Conservation (phyloP, 2,113 vertebrate species). For the Parus major region DNA sequence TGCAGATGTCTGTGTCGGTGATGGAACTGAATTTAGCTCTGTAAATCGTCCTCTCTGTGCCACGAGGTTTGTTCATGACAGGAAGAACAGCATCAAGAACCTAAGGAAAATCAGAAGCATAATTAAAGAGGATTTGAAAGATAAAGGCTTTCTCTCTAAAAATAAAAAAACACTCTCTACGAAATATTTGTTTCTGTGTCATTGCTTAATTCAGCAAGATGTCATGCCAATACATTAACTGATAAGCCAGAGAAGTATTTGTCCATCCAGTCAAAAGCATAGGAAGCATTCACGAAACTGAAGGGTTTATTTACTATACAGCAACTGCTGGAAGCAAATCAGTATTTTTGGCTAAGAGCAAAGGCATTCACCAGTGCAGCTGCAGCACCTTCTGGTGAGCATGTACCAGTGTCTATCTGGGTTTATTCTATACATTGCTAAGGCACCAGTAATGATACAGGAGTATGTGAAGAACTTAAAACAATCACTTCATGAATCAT, state of each 20-base stretch:
- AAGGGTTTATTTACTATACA: neutral
- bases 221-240: neutral
- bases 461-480: neutral
- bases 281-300: neutral
- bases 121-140: neutral
- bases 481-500: neutral
- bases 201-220: neutral
- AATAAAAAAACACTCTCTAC: neutral
- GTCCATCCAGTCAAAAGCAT: neutral
- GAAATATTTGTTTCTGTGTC: neutral
- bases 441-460: neutral
- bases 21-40: constrained; percentile 98
- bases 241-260: neutral
- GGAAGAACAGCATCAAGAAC: constrained; percentile 90
- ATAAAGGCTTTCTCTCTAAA: neutral
- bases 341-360: neutral
- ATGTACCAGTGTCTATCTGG: neutral
- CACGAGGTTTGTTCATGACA: constrained; percentile 82
- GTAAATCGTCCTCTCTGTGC: constrained; percentile 77
- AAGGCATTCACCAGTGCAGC: neutral
- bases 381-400: neutral
- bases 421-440: neutral
- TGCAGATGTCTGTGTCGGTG: constrained; percentile 94
- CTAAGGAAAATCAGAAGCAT: constrained; percentile 59
- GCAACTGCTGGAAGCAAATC: neutral